A percentile compares a stretch with the other conserved stretches of the same genome.
These are phyloP conservation scores for Taeniopygia guttata DNA, from an alignment of 2,797 vertebrate genomes.

Conservation along the genomic window DNA sequence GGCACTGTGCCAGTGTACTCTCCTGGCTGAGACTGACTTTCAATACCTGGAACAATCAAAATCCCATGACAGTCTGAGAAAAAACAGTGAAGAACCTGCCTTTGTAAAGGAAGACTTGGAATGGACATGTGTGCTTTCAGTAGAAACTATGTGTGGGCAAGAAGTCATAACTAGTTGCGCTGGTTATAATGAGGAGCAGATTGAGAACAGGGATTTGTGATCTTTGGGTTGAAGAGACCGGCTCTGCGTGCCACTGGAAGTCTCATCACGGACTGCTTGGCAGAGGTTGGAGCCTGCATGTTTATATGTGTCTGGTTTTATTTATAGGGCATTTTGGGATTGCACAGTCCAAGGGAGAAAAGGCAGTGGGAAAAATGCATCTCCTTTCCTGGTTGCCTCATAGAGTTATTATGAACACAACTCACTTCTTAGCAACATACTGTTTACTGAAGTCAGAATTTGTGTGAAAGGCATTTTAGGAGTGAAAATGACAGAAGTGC, in stretches of 20 bases:
- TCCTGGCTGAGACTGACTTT: background rate
- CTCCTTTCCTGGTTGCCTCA: background rate
- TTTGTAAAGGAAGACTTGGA: background rate
- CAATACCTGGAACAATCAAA: background rate
- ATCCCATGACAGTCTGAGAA: background rate
- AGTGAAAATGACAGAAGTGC: background rate
- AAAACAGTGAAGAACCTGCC: background rate
- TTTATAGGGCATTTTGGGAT: background rate
- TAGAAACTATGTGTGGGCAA: background rate
- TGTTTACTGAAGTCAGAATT: background rate
- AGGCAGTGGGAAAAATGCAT: background rate
- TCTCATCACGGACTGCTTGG: background rate
- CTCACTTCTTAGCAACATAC: background rate
- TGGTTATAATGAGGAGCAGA: background rate
- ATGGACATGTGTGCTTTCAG: background rate
- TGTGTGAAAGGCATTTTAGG: background rate
- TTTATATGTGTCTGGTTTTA: background rate
- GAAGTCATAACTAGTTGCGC: background rate
- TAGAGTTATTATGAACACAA: background rate
- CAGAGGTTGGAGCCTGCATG: background rate
- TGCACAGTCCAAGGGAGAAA: background rate
- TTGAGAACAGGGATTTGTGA: background rate
- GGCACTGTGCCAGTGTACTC: background rate
- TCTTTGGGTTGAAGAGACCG: background rate
- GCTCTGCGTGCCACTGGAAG: background rate